Evolutionary conservation across 2,113 vertebrate species (phyloP).

Genomic region (Mionectes macconnelli): DNA sequence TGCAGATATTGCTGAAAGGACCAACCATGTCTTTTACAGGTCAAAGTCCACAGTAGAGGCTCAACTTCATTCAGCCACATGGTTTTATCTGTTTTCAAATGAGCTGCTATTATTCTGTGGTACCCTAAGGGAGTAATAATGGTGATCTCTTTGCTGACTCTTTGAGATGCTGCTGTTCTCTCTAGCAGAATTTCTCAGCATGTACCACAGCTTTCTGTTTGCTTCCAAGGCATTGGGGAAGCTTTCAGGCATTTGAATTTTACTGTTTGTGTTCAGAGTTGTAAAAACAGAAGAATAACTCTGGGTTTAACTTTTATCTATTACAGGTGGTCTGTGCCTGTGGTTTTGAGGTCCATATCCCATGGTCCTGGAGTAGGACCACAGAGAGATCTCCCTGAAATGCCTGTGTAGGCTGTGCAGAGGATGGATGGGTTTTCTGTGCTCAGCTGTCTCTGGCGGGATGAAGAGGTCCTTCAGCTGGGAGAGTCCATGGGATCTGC

Average conservation of each 20-base stretch:
- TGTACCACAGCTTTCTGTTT: not conserved
- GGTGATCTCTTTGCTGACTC: not conserved
- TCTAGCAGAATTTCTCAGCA: not conserved
- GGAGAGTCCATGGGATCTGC: not conserved
- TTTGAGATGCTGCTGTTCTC: not conserved
- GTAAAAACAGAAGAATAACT: not conserved
- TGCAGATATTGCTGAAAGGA: conserved; percentile 7
- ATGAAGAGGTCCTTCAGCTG: not conserved
- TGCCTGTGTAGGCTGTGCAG: not conserved
- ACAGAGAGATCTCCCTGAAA: not conserved
- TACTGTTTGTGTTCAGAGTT: not conserved
- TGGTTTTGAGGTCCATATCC: not conserved
- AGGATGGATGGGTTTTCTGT: not conserved
- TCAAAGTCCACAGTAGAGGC: not conserved
- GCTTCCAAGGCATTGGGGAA: not conserved
- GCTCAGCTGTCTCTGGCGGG: not conserved
- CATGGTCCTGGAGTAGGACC: too few relatives aligned
- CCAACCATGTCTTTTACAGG: not conserved
- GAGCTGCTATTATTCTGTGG: not conserved
- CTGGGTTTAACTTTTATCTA: not conserved
- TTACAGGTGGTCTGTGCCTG: not conserved
- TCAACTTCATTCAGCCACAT: conserved; percentile 30
- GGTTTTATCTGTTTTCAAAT: not conserved
- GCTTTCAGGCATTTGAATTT: not conserved
- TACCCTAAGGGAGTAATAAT: not conserved